Conservation (phyloP, 2,113 vertebrate genomes). For the Eretmochelys imbricata region DNA sequence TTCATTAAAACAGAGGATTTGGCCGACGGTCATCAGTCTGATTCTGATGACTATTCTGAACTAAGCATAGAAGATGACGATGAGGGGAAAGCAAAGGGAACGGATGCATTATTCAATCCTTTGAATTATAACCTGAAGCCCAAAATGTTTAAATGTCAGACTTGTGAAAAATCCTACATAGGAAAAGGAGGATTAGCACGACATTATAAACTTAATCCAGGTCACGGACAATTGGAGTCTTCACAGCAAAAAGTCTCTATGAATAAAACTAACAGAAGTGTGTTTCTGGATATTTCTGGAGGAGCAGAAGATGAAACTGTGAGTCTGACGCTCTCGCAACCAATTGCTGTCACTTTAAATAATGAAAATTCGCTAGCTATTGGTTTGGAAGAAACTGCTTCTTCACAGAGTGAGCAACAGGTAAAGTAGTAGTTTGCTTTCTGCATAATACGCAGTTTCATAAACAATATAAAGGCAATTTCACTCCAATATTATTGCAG, state of each 20-base stretch:
- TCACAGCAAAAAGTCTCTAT: constrained; percentile 35
- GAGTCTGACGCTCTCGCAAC: not conserved
- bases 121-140: constrained; percentile 83
- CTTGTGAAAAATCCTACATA: constrained; percentile 94
- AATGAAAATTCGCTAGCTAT: constrained; percentile 14
- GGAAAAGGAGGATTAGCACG: constrained; percentile 93
- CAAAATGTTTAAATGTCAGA: constrained; percentile 87
- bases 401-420: constrained; percentile 53
- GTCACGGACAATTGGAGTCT: constrained; percentile 80
- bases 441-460: not conserved
- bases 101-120: constrained; percentile 46
- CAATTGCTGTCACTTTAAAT: not conserved
- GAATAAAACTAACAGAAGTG: constrained; percentile 37
- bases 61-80: constrained; percentile 93
- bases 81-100: constrained; percentile 72
- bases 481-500: not conserved
- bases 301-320: not conserved
- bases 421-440: constrained; percentile 51
- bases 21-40: constrained; percentile 90
- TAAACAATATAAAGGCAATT: not conserved
- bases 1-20: constrained; percentile 96
- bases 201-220: constrained; percentile 92
- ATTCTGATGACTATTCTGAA: constrained; percentile 97
- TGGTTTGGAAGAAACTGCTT: constrained; percentile 13
- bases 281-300: not conserved